These are phyloP conservation scores for Drosophila stalkeri DNA, from an alignment of 2,888 invertebrate genomes.

Conservation along the genomic window DNA sequence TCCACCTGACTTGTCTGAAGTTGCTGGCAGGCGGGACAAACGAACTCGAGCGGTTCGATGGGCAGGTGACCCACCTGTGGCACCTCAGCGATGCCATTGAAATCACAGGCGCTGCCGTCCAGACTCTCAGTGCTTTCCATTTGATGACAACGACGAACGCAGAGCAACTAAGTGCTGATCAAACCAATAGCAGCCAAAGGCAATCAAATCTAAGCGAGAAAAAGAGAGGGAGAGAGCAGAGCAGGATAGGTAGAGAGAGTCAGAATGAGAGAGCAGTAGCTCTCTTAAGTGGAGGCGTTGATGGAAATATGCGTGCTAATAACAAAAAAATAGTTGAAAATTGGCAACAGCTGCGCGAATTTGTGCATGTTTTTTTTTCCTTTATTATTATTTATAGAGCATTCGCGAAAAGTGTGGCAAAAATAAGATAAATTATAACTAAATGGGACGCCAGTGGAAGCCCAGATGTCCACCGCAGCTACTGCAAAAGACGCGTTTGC, in stretches of 20 bases:
- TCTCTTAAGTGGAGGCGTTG: conserved; percentile 19
- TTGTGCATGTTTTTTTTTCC: conserved; percentile 14
- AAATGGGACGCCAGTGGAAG: conserved; percentile 80
- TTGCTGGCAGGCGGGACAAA: conserved; percentile 78
- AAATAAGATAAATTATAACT: conserved; percentile 16
- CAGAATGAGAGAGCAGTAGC: background rate
- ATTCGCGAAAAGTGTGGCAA: conserved; percentile 25
- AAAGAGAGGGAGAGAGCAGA: background rate
- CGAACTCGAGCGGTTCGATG: conserved; percentile 68
- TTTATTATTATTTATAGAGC: conserved; percentile 60
- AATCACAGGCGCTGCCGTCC: conserved; percentile 60
- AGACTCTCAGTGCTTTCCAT: conserved; percentile 73
- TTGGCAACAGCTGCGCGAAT: conserved; percentile 62
- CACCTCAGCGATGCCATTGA: conserved; percentile 62
- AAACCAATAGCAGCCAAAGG: conserved; percentile 1
- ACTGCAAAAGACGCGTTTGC: conserved; percentile 82
- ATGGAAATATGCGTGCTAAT: conserved; percentile 46
- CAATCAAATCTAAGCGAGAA: background rate
- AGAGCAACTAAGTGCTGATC: conserved; percentile 48
- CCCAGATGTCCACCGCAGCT: conserved; percentile 84
- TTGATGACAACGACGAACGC: conserved; percentile 48
- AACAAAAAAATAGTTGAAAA: conserved; percentile 26
- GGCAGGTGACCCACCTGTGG: conserved; percentile 78
- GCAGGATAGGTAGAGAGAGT: background rate
- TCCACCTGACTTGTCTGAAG: conserved; percentile 63